phyloP scores from a whole-genome alignment of 2,888 invertebrate genomes.

The Oxyscelio sp. region DNA sequence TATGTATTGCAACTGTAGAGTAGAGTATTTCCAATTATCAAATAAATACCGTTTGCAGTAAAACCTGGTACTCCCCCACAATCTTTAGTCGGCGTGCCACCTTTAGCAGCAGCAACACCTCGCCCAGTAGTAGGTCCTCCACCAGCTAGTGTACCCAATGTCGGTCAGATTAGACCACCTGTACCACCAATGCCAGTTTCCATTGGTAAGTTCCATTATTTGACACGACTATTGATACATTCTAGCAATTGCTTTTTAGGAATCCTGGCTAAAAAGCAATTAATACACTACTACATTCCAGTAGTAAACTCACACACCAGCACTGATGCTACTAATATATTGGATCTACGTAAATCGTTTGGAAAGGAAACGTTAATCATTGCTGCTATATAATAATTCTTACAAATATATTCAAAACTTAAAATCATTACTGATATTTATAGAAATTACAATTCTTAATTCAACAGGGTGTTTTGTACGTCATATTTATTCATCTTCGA shows the following conservation, averaged over 20 bases:
- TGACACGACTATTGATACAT: background rate
- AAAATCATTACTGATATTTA: too few species aligned
- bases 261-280: conserved; percentile 12
- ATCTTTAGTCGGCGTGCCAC: conserved; percentile 75
- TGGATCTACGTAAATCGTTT: too few species aligned
- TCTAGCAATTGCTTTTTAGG: conserved; percentile 9
- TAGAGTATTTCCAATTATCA: too few species aligned
- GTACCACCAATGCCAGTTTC: conserved; percentile 82
- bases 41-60: too few species aligned
- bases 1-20: too few species aligned
- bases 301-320: background rate
- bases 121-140: conserved; percentile 73
- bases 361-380: conserved; percentile 56
- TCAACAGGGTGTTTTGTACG: too few species aligned
- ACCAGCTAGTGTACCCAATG: conserved; percentile 75
- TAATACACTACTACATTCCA: conserved; percentile 7
- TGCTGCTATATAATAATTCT: too few species aligned
- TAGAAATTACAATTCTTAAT: too few species aligned
- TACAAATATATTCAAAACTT: too few species aligned
- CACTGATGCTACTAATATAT: background rate
- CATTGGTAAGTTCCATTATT: conserved; percentile 50
- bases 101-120: conserved; percentile 72
- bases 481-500: too few species aligned
- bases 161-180: conserved; percentile 80
- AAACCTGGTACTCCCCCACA: conserved; percentile 57